A percentile compares a stretch with the other conserved stretches of the same genome.
Evolutionary conservation across 2,888 invertebrate species (phyloP).

Genomic region (Slavum lentiscoides): DNA sequence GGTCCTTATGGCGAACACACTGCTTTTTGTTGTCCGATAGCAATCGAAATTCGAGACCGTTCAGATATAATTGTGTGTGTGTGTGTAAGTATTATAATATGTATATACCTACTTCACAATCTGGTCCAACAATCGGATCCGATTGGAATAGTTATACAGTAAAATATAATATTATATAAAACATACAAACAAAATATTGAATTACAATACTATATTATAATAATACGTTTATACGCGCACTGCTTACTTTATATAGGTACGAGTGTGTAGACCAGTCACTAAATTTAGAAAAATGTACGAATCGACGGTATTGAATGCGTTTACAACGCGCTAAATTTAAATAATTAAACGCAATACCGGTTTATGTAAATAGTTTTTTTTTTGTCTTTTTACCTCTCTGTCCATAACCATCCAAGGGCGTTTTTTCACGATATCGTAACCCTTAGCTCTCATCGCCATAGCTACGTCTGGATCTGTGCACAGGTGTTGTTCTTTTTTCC

Average conservation of each 20-base stretch:
- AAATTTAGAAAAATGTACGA: background rate
- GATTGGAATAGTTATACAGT: background rate
- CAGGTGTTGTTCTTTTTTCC: background rate
- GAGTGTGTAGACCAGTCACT: background rate
- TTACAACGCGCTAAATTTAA: background rate
- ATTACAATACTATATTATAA: background rate
- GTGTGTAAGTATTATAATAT: too few relatives aligned
- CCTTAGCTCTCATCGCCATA: constrained; percentile 19
- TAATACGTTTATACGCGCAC: background rate
- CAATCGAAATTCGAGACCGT: constrained; percentile 27
- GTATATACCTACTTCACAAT: background rate
- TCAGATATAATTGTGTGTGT: background rate
- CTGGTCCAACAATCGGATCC: background rate
- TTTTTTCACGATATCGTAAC: background rate
- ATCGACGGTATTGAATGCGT: too few relatives aligned
- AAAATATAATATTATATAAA: too few relatives aligned
- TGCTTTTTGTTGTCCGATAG: background rate
- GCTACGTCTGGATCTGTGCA: constrained; percentile 13
- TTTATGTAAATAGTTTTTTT: too few relatives aligned
- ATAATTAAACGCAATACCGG: background rate
- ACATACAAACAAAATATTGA: background rate
- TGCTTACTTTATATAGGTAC: too few relatives aligned
- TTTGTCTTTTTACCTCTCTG: constrained; percentile 2
- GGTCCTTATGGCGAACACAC: background rate
- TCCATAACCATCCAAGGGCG: constrained; percentile 28